A percentile compares a stretch with the other conserved stretches of the same genome.
These are phyloP conservation scores for Oryzias dopingdopingensis DNA, from an alignment of 2,797 vertebrate species.

Conservation along the genomic window DNA sequence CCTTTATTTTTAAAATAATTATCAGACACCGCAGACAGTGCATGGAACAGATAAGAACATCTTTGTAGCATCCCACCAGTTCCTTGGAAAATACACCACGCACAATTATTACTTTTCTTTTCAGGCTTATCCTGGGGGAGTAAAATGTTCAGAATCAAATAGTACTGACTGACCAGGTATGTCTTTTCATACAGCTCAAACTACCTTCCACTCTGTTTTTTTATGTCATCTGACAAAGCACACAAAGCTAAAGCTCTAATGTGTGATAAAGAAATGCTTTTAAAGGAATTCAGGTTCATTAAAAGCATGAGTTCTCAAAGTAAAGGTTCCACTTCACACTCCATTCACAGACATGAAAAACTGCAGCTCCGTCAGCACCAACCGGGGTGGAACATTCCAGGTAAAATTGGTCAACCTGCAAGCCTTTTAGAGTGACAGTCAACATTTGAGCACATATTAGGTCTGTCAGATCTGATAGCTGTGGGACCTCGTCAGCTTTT, in stretches of 20 bases:
- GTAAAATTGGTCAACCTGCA: constrained; percentile 65
- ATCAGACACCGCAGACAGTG: background rate
- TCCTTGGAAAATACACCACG: constrained; percentile 9
- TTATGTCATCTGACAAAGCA: constrained; percentile 20
- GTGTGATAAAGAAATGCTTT: constrained; percentile 31
- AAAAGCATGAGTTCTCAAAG: constrained; percentile 55
- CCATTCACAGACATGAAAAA: constrained; percentile 47
- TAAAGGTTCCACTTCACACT: constrained; percentile 66
- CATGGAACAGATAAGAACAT: background rate
- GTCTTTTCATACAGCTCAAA: constrained; percentile 18
- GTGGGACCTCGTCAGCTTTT: constrained; percentile 76
- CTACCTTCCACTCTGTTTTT: constrained; percentile 22
- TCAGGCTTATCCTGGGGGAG: constrained; percentile 4
- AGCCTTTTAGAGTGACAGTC: constrained; percentile 59
- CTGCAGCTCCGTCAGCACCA: constrained; percentile 49
- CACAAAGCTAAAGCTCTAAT: constrained; percentile 42
- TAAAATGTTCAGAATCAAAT: constrained; percentile 19
- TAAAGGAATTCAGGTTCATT: constrained; percentile 50
- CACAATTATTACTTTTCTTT: constrained; percentile 23
- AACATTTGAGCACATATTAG: constrained; percentile 75
- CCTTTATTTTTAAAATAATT: background rate
- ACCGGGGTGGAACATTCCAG: constrained; percentile 51
- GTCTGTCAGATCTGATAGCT: constrained; percentile 80
- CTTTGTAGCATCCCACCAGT: constrained; percentile 9
- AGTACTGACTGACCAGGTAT: constrained; percentile 10